Percentiles rank a stretch among this genome's conserved stretches.
phyloP scores from a whole-genome alignment of 2,797 vertebrate species.

The Cottoperca gobio region DNA sequence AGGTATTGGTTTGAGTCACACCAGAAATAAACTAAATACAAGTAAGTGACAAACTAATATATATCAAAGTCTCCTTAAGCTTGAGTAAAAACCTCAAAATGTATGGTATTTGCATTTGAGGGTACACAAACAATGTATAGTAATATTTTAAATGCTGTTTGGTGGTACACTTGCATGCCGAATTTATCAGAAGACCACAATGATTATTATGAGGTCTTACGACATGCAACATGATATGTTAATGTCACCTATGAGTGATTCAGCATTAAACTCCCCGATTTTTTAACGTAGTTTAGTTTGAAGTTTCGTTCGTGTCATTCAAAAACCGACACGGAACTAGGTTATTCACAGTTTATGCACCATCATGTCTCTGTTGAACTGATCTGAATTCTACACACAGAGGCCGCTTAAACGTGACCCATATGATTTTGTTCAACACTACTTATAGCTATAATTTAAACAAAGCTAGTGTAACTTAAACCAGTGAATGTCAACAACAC shows the following conservation, averaged over 20 bases:
- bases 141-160: neutral
- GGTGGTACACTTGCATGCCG: neutral
- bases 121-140: neutral
- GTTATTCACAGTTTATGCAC: neutral
- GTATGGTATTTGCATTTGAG: neutral
- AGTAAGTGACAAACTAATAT: neutral
- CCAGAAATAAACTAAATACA: neutral
- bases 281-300: neutral
- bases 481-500: neutral
- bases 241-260: neutral
- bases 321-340: slow-evolving; percentile 13
- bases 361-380: slow-evolving; percentile 30
- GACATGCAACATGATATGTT: neutral
- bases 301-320: neutral
- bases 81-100: neutral
- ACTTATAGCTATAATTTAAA: neutral
- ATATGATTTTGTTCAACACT: neutral
- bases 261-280: neutral
- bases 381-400: slow-evolving; percentile 38
- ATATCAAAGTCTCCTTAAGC: neutral
- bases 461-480: neutral
- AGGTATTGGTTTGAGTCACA: slow-evolving; percentile 2
- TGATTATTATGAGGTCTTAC: neutral
- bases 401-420: neutral
- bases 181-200: slow-evolving; percentile 6